Percentiles rank a stretch among this genome's conserved stretches.
phyloP scores from a whole-genome alignment of 37 sponge, comb jelly and placozoan genomes.

The Lycopodina hypogea region DNA sequence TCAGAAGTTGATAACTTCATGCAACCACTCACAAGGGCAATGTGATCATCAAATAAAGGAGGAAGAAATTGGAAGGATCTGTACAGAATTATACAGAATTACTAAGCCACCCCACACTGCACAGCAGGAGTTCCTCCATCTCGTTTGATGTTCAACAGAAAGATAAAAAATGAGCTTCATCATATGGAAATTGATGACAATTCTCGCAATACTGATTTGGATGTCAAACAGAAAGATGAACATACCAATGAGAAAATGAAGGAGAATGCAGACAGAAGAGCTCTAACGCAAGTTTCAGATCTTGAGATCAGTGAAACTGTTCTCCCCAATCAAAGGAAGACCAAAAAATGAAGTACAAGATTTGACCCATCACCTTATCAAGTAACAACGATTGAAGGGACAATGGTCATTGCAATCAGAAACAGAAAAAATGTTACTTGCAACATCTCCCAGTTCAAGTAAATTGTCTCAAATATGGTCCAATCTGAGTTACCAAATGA shows the following conservation, averaged over 20 bases:
- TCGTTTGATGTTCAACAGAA: constrained; percentile 23
- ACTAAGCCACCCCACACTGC: constrained; percentile 42
- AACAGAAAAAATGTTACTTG: neutral
- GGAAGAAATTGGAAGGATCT: constrained; percentile 32
- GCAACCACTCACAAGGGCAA: constrained; percentile 46
- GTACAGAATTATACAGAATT: constrained; percentile 24
- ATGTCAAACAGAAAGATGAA: too few species aligned
- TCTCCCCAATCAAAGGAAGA: neutral
- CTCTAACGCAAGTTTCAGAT: neutral
- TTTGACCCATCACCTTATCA: neutral
- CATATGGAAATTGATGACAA: neutral
- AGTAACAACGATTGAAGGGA: neutral
- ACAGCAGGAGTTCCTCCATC: too few species aligned
- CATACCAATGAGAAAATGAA: too few species aligned
- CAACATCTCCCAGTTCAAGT: neutral
- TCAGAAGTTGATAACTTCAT: constrained; percentile 43
- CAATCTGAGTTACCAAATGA: too few species aligned
- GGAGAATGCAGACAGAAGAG: too few species aligned
- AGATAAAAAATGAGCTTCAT: constrained; percentile 5
- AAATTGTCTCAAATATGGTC: too few species aligned
- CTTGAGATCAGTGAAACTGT: neutral
- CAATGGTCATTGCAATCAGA: neutral
- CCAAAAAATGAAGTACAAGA: too few species aligned
- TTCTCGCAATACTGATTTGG: too few species aligned
- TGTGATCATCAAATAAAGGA: constrained; percentile 36